A percentile compares a stretch with the other conserved stretches of the same genome.
These are phyloP conservation scores for Brachyptera putata DNA, from an alignment of 2,888 invertebrate genomes.

Conservation along the genomic window DNA sequence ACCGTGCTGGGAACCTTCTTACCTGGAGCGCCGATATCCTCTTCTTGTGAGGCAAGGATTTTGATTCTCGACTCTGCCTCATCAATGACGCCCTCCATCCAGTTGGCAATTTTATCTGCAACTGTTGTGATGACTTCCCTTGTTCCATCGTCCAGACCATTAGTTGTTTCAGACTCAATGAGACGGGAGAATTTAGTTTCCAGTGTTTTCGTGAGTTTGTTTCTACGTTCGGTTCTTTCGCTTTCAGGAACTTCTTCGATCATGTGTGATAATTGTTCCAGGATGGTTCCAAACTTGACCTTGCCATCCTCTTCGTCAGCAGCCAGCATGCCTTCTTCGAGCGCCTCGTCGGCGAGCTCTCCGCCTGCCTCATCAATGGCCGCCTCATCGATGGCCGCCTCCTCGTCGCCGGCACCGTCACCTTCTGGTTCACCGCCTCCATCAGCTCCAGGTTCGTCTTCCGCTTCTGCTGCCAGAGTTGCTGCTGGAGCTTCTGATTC, in stretches of 20 bases:
- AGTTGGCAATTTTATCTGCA: background rate
- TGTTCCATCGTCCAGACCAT: background rate
- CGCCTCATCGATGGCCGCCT: background rate
- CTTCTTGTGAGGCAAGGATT: background rate
- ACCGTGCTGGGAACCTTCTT: background rate
- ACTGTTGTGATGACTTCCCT: background rate
- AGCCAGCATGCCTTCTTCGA: background rate
- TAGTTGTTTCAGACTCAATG: background rate
- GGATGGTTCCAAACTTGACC: background rate
- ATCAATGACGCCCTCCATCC: constrained; percentile 7
- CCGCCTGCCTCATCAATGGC: background rate
- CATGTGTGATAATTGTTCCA: background rate
- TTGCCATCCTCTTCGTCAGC: background rate
- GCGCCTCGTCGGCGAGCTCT: background rate
- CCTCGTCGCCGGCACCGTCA: background rate
- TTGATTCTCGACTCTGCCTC: background rate
- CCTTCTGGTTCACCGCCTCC: background rate
- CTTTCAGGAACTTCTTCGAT: background rate
- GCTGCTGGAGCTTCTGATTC: too few species aligned
- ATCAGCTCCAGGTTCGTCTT: background rate
- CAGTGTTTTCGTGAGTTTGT: background rate
- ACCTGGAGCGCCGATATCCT: background rate
- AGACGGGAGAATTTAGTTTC: background rate
- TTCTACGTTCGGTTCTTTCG: background rate
- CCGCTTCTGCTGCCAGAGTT: background rate